These are phyloP conservation scores for Melanostigma gelatinosum DNA, from an alignment of 2,113 vertebrate species.

Conservation along the genomic window DNA sequence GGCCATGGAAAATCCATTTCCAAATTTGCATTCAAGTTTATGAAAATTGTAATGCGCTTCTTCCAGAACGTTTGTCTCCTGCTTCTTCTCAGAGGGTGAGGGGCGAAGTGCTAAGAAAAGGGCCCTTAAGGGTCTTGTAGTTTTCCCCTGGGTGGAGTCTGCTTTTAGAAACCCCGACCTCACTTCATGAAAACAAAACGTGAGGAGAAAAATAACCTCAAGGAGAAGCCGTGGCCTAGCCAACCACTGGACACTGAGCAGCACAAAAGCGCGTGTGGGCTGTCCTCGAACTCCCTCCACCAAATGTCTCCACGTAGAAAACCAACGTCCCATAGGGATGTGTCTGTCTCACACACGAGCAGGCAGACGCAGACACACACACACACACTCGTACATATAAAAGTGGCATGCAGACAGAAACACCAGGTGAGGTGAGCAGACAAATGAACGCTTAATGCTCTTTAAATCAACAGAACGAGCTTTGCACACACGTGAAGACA, in stretches of 20 bases:
- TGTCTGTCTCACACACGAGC: slow-evolving; percentile 22
- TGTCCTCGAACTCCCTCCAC: slow-evolving; percentile 71
- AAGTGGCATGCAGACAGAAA: slow-evolving; percentile 22
- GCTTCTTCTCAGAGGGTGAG: slow-evolving; percentile 30
- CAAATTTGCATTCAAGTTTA: slow-evolving; percentile 11
- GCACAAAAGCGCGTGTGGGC: slow-evolving; percentile 78
- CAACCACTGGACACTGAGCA: slow-evolving; percentile 74
- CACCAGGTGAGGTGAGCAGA: slow-evolving; percentile 13
- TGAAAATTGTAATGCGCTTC: slow-evolving; percentile 30
- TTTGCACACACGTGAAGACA: slow-evolving; percentile 38
- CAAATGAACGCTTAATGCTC: slow-evolving; percentile 29
- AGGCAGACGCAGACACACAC: neutral
- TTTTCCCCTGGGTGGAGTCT: slow-evolving; percentile 71
- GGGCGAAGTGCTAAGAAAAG: slow-evolving; percentile 59
- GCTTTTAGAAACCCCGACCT: slow-evolving; percentile 77
- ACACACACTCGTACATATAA: neutral
- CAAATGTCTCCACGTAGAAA: slow-evolving; percentile 61
- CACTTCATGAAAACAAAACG: slow-evolving; percentile 73
- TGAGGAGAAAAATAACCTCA: slow-evolving; percentile 77
- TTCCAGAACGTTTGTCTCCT: slow-evolving; percentile 31
- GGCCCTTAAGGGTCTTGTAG: slow-evolving; percentile 56
- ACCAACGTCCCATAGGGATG: slow-evolving; percentile 67
- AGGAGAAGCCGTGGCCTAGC: slow-evolving; percentile 76
- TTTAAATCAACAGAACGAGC: slow-evolving; percentile 22
- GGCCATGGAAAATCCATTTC: slow-evolving; percentile 34